Conservation (phyloP, 2,888 invertebrate genomes). For the Acanthosepion pharaonis region DNA sequence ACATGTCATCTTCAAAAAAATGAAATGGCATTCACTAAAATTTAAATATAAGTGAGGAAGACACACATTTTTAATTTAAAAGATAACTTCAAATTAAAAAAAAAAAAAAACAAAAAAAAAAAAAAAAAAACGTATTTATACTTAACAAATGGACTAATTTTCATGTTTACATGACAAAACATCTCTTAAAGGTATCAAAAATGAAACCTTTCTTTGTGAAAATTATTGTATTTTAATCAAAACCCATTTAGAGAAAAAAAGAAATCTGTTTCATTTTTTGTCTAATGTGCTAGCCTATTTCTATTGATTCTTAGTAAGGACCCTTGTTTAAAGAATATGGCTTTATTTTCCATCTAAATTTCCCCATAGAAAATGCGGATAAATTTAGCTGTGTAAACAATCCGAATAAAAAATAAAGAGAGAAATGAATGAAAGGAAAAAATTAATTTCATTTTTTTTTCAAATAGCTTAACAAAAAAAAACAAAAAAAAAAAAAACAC, state of each 20-base stretch:
- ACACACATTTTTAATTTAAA: not conserved
- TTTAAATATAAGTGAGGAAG: not conserved
- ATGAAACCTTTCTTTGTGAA: not conserved
- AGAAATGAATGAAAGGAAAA: not conserved
- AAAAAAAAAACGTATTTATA: not conserved
- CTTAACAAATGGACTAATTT: not conserved
- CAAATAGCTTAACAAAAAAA: not conserved
- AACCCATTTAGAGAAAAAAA: not conserved
- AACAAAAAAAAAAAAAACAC: not conserved
- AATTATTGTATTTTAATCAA: not conserved
- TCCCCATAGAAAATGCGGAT: constrained; percentile 12
- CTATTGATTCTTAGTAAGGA: not conserved
- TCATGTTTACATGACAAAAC: not conserved
- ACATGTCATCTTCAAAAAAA: not conserved
- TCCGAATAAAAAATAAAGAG: not conserved
- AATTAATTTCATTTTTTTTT: constrained; percentile 6
- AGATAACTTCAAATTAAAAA: not conserved
- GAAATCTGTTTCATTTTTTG: not conserved
- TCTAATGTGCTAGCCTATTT: not conserved
- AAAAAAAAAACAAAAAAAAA: not conserved
- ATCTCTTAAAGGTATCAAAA: constrained; percentile 17
- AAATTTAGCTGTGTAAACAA: not conserved
- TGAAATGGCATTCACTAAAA: not conserved
- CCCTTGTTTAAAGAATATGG: not conserved
- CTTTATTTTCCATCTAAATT: not conserved